These are phyloP conservation scores for Hemicrepidius hirtus DNA, from an alignment of 2,888 invertebrate species.

Conservation along the genomic window DNA sequence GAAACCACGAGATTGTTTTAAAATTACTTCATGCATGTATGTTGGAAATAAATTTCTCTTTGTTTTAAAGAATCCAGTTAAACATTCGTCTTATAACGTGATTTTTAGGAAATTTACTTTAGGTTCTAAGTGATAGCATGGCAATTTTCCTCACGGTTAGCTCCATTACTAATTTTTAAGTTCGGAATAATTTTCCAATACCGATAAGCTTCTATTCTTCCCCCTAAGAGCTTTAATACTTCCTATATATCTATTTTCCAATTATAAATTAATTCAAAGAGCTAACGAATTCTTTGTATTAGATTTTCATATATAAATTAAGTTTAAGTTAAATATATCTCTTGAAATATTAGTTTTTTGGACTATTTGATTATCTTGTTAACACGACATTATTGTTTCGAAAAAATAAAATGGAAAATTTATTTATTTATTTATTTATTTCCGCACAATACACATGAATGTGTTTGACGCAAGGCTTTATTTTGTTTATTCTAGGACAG, in stretches of 20 bases:
- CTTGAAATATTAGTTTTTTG: too few relatives aligned
- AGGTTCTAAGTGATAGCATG: constrained; percentile 26
- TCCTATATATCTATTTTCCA: neutral
- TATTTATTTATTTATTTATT: too few relatives aligned
- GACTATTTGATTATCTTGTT: too few relatives aligned
- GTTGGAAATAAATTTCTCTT: constrained; percentile 39
- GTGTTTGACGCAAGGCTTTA: too few relatives aligned
- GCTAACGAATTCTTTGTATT: constrained; percentile 7
- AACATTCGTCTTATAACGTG: constrained; percentile 35
- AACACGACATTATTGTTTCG: too few relatives aligned
- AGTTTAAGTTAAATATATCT: too few relatives aligned
- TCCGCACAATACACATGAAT: too few relatives aligned
- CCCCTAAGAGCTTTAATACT: neutral
- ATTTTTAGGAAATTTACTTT: constrained; percentile 32
- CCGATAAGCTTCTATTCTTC: constrained; percentile 1
- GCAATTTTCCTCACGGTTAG: neutral
- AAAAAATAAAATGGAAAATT: too few relatives aligned
- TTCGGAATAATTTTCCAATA: neutral
- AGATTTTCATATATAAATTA: constrained; percentile 11
- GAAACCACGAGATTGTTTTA: constrained; percentile 57
- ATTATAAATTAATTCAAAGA: constrained; percentile 1
- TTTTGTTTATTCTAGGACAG: neutral
- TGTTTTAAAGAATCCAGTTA: constrained; percentile 39
- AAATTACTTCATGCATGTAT: constrained; percentile 54
- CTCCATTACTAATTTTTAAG: neutral